Percentiles rank a stretch among this genome's conserved stretches.
phyloP scores from a whole-genome alignment of 2,888 invertebrate species.

The Leucoptera coffeella region DNA sequence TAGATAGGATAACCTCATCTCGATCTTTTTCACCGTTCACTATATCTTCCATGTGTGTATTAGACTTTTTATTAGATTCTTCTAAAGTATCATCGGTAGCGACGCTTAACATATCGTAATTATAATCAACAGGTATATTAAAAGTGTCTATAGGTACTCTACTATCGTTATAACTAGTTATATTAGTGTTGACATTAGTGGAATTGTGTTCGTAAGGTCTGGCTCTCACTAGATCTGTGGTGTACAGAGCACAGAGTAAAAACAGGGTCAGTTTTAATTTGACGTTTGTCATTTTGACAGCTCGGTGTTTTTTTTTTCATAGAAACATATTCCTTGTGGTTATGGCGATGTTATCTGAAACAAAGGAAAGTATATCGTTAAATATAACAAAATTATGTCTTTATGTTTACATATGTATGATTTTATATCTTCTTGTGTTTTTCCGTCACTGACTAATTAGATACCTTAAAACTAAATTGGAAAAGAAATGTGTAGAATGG shows the following conservation, averaged over 20 bases:
- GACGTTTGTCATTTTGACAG: constrained; percentile 35
- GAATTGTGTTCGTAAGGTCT: constrained; percentile 20
- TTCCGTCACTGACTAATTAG: no score
- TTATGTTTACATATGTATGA: no score
- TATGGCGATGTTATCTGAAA: no score
- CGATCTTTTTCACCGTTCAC: constrained; percentile 33
- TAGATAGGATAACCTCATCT: constrained; percentile 22
- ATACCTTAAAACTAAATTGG: no score
- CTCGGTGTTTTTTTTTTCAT: no score
- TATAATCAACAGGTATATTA: constrained; percentile 28
- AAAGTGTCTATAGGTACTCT: no score
- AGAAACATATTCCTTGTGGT: no score
- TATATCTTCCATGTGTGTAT: constrained; percentile 27
- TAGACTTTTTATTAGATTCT: constrained; percentile 25
- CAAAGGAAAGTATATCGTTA: no score
- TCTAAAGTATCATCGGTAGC: constrained; percentile 23
- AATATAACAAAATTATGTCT: no score
- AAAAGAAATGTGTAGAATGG: no score
- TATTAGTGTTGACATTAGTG: constrained; percentile 13
- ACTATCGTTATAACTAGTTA: background rate
- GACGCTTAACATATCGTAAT: constrained; percentile 36
- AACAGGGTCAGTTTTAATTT: constrained; percentile 44
- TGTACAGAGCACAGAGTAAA: constrained; percentile 26
- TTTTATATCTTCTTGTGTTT: no score
- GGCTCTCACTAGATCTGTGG: constrained; percentile 29